These are phyloP conservation scores for Macropodus opercularis DNA, from an alignment of 2,797 vertebrate genomes.

Conservation along the genomic window DNA sequence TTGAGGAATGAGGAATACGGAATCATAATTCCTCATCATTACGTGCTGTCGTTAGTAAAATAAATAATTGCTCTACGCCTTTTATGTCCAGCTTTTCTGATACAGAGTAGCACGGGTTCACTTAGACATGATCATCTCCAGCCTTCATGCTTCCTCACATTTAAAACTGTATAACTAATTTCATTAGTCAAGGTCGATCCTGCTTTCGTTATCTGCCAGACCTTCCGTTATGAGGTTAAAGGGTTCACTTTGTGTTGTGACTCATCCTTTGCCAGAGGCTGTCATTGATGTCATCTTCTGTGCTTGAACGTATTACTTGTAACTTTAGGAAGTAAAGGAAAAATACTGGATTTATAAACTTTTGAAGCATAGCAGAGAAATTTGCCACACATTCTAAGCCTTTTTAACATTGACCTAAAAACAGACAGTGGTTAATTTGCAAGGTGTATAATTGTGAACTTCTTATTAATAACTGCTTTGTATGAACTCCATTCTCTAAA, in stretches of 20 bases:
- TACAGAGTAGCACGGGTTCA: conserved; percentile 5
- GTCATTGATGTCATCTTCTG: conserved; percentile 8
- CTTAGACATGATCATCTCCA: conserved; percentile 5
- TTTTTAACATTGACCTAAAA: neutral
- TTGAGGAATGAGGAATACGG: neutral
- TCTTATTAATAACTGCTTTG: no score
- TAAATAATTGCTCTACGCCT: conserved; percentile 31
- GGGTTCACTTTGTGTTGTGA: conserved; percentile 14
- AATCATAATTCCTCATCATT: conserved; percentile 7
- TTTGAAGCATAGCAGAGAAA: neutral
- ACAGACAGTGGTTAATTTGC: neutral
- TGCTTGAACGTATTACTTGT: conserved; percentile 3
- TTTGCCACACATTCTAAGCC: neutral
- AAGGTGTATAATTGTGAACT: no score
- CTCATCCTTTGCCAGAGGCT: neutral
- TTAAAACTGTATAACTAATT: neutral
- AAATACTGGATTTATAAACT: neutral
- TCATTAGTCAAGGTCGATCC: neutral
- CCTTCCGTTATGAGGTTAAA: conserved; percentile 15
- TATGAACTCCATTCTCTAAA: neutral
- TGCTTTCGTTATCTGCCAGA: conserved; percentile 8
- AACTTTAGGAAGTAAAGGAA: neutral
- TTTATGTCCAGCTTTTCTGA: conserved; percentile 14
- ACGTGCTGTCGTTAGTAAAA: conserved; percentile 25
- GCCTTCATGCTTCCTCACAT: neutral